Conservation (phyloP, 2,797 vertebrate genomes). For the Carcharodon carcharias region DNA sequence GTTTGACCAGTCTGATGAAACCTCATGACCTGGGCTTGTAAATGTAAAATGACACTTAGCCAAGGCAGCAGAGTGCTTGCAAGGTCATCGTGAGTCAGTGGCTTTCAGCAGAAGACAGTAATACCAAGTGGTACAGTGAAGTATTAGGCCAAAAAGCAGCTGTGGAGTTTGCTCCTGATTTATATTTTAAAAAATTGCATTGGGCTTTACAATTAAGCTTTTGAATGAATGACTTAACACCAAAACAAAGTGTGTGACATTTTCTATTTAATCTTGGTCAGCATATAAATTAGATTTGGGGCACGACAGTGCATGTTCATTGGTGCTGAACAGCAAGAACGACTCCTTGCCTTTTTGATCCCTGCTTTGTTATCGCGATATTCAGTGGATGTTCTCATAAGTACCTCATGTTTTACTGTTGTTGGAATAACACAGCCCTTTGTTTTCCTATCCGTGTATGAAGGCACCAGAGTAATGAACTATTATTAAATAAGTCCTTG, state of each 20-base stretch:
- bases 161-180: not conserved
- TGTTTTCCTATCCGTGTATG: not conserved
- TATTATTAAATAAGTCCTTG: conserved; percentile 6
- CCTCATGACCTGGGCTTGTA: not conserved
- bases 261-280: conserved; percentile 7
- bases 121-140: not conserved
- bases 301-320: not conserved
- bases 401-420: not conserved
- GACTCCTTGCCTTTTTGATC: not conserved
- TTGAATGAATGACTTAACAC: not conserved
- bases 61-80: not conserved
- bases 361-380: not conserved
- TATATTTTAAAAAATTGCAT: not conserved
- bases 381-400: not conserved
- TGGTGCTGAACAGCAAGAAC: not conserved
- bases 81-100: not conserved
- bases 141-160: not conserved
- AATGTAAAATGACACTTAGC: not conserved
- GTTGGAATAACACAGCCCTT: not conserved
- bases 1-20: not conserved
- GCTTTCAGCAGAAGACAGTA: not conserved
- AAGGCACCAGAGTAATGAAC: not conserved
- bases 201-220: not conserved
- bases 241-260: not conserved
- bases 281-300: not conserved